These are phyloP conservation scores for Parotocinclus haroldoi DNA, from an alignment of 2,797 vertebrate genomes.

Conservation along the genomic window DNA sequence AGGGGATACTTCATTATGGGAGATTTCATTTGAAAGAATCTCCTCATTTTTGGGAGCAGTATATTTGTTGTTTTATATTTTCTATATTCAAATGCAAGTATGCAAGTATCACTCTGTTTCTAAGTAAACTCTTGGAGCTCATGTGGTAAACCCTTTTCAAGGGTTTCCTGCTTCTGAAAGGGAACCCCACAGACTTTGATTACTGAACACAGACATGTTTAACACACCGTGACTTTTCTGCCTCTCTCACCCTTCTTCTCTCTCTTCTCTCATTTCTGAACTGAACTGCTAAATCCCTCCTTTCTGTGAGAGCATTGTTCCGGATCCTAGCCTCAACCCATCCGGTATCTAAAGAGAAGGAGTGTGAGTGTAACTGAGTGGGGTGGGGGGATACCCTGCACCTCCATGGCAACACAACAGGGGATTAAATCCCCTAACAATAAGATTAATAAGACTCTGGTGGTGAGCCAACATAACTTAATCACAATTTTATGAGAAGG, in stretches of 20 bases:
- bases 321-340: constrained; percentile 23
- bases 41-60: no score
- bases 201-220: constrained; percentile 60
- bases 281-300: constrained; percentile 35
- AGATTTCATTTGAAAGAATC: no score
- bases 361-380: neutral
- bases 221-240: constrained; percentile 59
- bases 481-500: constrained; percentile 29
- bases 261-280: constrained; percentile 46
- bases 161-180: constrained; percentile 55
- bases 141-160: constrained; percentile 1
- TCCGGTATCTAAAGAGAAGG: constrained; percentile 39
- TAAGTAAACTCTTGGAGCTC: neutral
- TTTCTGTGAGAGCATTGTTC: constrained; percentile 57
- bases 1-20: no score
- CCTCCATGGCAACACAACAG: constrained; percentile 44
- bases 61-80: no score
- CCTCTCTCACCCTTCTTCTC: constrained; percentile 4
- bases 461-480: constrained; percentile 52
- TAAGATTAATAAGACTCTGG: constrained; percentile 62
- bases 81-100: no score
- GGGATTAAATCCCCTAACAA: constrained; percentile 59
- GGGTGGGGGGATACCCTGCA: neutral
- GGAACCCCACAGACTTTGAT: constrained; percentile 62
- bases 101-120: no score